Evolutionary conservation across 2,888 invertebrate genomes (phyloP).

Genomic region (Trichopoda pennipes): DNA sequence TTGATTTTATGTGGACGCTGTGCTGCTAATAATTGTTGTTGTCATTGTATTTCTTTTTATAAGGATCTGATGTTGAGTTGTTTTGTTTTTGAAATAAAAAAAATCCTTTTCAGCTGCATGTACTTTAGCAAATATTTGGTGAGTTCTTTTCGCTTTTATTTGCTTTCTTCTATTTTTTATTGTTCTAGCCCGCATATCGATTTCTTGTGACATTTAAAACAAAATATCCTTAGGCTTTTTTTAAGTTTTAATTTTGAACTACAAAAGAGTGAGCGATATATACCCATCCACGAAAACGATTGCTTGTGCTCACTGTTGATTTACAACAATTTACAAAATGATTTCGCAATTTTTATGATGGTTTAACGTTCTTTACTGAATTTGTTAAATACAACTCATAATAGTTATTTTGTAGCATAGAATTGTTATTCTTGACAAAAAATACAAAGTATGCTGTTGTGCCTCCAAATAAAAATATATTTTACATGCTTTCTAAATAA

Average conservation of each 20-base stretch:
- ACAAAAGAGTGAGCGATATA: constrained; percentile 2
- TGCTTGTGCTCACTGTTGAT: not conserved
- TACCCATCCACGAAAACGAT: constrained; percentile 4
- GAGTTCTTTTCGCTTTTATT: constrained; percentile 22
- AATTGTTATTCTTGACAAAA: too few relatives aligned
- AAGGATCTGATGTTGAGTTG: constrained; percentile 47
- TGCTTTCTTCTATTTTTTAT: constrained; percentile 17
- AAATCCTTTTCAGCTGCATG: constrained; percentile 54
- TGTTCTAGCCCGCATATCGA: constrained; percentile 62
- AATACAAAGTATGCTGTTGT: too few relatives aligned
- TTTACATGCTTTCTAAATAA: too few relatives aligned
- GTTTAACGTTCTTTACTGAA: too few relatives aligned
- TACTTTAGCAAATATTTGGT: constrained; percentile 45
- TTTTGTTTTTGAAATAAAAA: constrained; percentile 1
- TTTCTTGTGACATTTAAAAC: constrained; percentile 53
- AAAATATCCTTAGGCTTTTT: constrained; percentile 54
- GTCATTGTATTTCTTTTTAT: constrained; percentile 49
- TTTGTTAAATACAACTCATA: too few relatives aligned
- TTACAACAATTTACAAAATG: too few relatives aligned
- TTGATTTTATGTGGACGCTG: constrained; percentile 12
- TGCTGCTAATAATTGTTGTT: constrained; percentile 15
- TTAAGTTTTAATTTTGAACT: constrained; percentile 33
- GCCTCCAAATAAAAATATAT: too few relatives aligned
- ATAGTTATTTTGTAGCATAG: too few relatives aligned
- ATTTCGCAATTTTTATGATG: too few relatives aligned